Percentiles rank a stretch among this genome's conserved stretches.
phyloP scores from a whole-genome alignment of 1,140 invertebrate species.

The Pachyrhynchus sulphureomaculatus region DNA sequence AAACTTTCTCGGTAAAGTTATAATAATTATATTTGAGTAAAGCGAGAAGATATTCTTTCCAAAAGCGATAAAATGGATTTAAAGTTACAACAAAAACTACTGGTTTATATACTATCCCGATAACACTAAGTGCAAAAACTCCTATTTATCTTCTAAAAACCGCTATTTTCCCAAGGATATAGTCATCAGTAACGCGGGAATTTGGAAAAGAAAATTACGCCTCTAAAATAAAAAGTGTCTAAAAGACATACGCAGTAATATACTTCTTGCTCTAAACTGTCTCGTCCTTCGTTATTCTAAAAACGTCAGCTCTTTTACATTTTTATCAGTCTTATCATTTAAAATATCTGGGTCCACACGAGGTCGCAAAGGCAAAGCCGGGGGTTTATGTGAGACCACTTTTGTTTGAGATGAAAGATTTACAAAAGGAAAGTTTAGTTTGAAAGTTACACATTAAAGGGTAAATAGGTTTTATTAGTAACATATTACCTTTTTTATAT shows the following conservation, averaged over 20 bases:
- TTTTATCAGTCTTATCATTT: slow-evolving; percentile 15
- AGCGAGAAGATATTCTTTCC: no score
- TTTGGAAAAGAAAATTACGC: slow-evolving; percentile 14
- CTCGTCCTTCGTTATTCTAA: not conserved
- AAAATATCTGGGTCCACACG: slow-evolving; percentile 2
- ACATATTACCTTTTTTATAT: no score
- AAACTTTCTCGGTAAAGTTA: no score
- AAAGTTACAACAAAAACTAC: no score
- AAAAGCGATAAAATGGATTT: no score
- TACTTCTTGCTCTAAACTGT: slow-evolving; percentile 17
- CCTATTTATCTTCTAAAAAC: slow-evolving; percentile 6
- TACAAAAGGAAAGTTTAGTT: no score
- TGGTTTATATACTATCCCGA: no score
- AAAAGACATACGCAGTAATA: slow-evolving; percentile 13
- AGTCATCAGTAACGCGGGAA: slow-evolving; percentile 11
- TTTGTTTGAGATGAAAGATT: not conserved
- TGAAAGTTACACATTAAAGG: no score
- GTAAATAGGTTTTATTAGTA: no score
- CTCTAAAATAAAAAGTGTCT: slow-evolving; percentile 4
- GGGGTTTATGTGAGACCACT: not conserved
- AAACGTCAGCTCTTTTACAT: slow-evolving; percentile 16
- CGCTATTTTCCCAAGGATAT: not conserved
- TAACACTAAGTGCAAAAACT: not conserved
- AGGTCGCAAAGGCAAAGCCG: not conserved
- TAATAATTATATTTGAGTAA: no score